Percentiles rank a stretch among this genome's conserved stretches.
Evolutionary conservation across 1,140 invertebrate genomes (phyloP).

Genomic region (Protaetia brevitarsis): DNA sequence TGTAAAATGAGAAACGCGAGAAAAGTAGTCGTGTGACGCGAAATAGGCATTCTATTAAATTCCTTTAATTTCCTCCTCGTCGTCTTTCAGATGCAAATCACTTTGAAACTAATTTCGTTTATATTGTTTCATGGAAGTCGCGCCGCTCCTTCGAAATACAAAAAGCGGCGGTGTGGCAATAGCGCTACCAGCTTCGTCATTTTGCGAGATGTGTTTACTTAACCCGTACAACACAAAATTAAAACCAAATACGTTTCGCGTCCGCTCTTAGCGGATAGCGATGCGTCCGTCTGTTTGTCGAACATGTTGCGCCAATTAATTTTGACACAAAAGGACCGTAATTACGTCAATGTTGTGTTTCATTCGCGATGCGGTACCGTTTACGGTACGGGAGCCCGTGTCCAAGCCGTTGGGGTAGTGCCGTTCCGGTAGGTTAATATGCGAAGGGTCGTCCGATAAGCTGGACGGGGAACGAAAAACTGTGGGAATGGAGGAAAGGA

Average conservation of each 20-base stretch:
- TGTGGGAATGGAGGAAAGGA: not conserved
- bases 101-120: conserved; percentile 15
- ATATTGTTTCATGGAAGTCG: not conserved
- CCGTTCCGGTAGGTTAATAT: too few species aligned
- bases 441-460: not conserved
- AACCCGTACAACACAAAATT: not conserved
- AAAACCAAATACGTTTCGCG: conserved; percentile 8
- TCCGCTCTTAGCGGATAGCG: not conserved
- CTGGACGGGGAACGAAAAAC: not conserved
- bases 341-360: conserved; percentile 17
- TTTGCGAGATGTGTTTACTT: not conserved
- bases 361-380: not conserved
- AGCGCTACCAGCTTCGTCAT: not conserved
- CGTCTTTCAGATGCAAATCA: conserved; percentile 14
- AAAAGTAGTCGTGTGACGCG: not conserved
- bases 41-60: conserved; percentile 1
- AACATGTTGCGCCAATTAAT: conserved; percentile 14
- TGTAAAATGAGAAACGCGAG: not conserved
- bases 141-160: not conserved
- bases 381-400: not conserved
- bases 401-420: too few species aligned
- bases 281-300: not conserved
- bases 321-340: conserved; percentile 8
- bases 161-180: not conserved
- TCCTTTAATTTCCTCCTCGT: not conserved